Conservation (phyloP, 2,797 vertebrate genomes). For the Pogoniulus pusillus region DNA sequence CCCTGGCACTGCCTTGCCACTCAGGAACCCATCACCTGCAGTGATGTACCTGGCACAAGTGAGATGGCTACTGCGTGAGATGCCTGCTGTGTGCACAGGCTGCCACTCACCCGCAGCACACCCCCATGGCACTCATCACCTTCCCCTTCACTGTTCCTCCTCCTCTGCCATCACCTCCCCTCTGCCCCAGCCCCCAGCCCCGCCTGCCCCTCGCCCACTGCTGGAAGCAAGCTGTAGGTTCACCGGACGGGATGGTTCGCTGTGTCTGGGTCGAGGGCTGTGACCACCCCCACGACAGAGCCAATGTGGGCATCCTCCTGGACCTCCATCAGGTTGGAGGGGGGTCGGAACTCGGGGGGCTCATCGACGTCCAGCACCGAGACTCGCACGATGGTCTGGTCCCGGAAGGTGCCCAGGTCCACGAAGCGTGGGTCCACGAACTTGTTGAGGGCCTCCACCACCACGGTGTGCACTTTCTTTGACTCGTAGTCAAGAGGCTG, state of each 20-base stretch:
- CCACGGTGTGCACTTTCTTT: slow-evolving; percentile 89
- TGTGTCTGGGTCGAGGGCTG: slow-evolving; percentile 90
- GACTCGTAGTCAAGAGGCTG: slow-evolving; percentile 93
- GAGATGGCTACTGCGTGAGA: background rate
- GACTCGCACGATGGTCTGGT: slow-evolving; percentile 92
- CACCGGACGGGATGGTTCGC: slow-evolving; percentile 92
- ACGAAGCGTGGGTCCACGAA: slow-evolving; percentile 90
- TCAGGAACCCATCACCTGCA: background rate
- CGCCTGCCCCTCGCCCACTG: fast-evolving
- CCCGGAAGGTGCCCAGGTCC: slow-evolving; percentile 92
- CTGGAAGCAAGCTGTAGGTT: background rate
- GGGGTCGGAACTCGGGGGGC: slow-evolving; percentile 89
- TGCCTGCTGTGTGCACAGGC: background rate
- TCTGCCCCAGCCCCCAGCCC: background rate
- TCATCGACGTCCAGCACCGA: slow-evolving; percentile 91
- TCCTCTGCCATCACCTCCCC: background rate
- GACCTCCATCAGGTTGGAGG: slow-evolving; percentile 88
- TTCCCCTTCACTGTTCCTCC: background rate
- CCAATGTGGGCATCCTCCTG: slow-evolving; percentile 92
- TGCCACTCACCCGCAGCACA: background rate
- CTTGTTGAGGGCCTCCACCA: slow-evolving; percentile 96
- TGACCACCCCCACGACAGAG: slow-evolving; percentile 88
- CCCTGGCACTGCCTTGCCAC: background rate
- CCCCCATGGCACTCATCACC: background rate
- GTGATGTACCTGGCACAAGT: fast-evolving